Base-by-base conservation (phyloP, 2,797 vertebrate genomes). In the Melopsittacus undulatus region DNA sequence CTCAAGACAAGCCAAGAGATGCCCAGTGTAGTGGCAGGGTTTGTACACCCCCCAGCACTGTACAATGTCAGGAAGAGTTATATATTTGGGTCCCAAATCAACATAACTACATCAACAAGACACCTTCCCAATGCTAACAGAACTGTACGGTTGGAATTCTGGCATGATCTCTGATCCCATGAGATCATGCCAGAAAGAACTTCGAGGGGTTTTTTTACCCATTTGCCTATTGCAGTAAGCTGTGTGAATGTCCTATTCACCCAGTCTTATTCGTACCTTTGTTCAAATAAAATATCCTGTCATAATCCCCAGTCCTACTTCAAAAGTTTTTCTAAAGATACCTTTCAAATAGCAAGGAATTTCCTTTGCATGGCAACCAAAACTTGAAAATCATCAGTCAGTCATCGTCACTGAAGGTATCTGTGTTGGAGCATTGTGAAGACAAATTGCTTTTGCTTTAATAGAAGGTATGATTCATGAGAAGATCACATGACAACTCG, bases 371-470 rank as follows among this genome's bases (percentile, higher is more conserved):
- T 68, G 72, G 70, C 67, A 88, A 59, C 45, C 40, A 73, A 72
- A 92, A 40, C 54, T 51, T 64, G 67, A 74, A 88, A 88, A 59
- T 48, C 80, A 32, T 90, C 64, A 43, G 63, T 74, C 76, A 78
- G 83, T 76, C 38, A 15, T 46, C n/a, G 4, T 76, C 61, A 15
- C 38, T 59, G 36, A 79, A 24, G 68, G 8, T 69, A 64, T 89
- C 48, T 91, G 40, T 81, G 73, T 12, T 51, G 66, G 19, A 89
- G 34, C 21, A 4, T 48, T 86, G 62, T 42, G 82, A 81, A 94
- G 89, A 46, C 64, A 96, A 94, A 90, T 79, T 83, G 48, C 67
- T 87, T 91, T 90, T 87, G 13, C 75, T 94, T 91, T 79, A 83
- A 32, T 70, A 32, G 43, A 93, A 79, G 30, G 54, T 88, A 82